Evolutionary conservation across 1,140 invertebrate genomes (phyloP), one percentile per base, ranked within the genome.

Genomic region (Drosophila murphyi): DNA sequence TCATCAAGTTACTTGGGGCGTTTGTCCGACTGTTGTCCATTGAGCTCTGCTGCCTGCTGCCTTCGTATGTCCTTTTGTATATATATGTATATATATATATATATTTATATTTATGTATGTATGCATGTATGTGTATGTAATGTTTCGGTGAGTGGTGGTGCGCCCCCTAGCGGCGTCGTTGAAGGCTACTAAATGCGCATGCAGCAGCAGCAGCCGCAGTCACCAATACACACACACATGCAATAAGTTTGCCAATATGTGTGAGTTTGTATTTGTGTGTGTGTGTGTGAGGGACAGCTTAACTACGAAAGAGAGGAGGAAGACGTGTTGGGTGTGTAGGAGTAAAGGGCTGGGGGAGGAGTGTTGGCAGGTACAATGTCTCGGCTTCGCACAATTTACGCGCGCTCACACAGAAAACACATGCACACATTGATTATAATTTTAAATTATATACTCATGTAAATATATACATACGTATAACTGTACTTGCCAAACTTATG

Each of bases 101-200:
- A 20, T 20, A 20, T 20, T 1, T 20, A 20, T 20, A 28, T 72
- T 39, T 55, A 10, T 47, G 47, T 50, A 61, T 32, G 65, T 59
- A 61, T 76, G 60, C 64, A 37, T 57, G 28, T 48, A 45, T 65
- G 29, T 51, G 7, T 65, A 20, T 45, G 32, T 56, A n/a, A 43
- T 64, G 7, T 67, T 71, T 64, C 34, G 62, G 47, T 76, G 45
- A 64, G 41, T 65, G 65, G 41, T 54, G 50, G 35, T 72, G 62
- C 67, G 61, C 61, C 61, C 78, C 76, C 76, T 78, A 72, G 81
- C 70, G 81, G 81, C 81, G 54, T 62, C 77, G 82, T 80, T 89
- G 83, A 88, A 88, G 83, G 83, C 85, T 88, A 88, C 83, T 89
- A 88, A 88, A 86, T 88, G 83, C 83, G 83, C 83, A 88, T 88